Base-by-base conservation (phyloP, 2,797 vertebrate genomes). In the Cephalopachus bancanus region DNA sequence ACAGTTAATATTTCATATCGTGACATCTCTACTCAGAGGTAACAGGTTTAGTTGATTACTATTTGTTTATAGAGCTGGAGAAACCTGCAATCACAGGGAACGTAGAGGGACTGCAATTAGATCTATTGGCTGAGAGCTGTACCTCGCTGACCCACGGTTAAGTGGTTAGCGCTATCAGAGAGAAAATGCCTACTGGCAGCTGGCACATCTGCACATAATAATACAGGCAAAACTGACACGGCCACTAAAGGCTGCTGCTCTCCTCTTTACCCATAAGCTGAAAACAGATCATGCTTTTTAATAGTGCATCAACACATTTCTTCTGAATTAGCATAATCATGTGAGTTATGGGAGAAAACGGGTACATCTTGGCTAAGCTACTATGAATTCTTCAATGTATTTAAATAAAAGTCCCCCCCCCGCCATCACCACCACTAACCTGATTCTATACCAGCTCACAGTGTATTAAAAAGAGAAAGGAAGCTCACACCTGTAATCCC, bases 21-120 rank as follows among this genome's bases (percentile, higher is more conserved):
- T 99, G 98, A 99, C 98, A 98, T 98, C 85, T 96, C 98, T 98
- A 98, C 98, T 98, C 98, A 98, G 98, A 99, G 98, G 99, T 99
- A 99, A 98, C 98, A 99, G 98, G 98, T 99, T 99, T 98, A 99
- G 98, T 98, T 99, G 98, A 99, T 99, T 99, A 99, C 98, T 99
- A 99, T 99, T 99, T 99, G 98, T 99, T 98, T 99, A 99, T 99
- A 98, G 98, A 99, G 99, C 98, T 97, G 98, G 98, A 99, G 99
- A 99, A 99, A 99, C 99, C 99, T 99, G 99, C 99, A 99, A 99
- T 99, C 99, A 99, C 96, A 97, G 98, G 98, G 98, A 99, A 99
- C 98, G 98, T 98, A 99, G 99, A 99, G 99, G 99, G 98, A 99
- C 98, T 99, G 99, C 99, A 99, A 99, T 99, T 99, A 99, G 99